Conservation (phyloP, 2,888 invertebrate genomes). For the Theretra japonica region DNA sequence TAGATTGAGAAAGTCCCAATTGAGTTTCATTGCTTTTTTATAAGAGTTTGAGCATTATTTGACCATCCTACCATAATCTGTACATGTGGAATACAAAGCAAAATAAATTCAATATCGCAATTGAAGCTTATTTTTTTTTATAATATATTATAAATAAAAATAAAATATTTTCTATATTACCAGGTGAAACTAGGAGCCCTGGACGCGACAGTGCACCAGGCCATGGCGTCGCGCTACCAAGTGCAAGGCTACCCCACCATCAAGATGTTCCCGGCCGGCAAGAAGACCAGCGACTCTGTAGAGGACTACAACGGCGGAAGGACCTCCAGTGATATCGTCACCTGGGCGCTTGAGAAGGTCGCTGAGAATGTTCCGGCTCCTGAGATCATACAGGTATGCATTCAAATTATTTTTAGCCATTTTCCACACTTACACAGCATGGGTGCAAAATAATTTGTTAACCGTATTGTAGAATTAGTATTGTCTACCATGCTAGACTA, state of each 20-base stretch:
- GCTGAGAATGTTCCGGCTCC: conserved; percentile 96
- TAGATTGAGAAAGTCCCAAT: no score
- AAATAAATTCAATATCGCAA: background rate
- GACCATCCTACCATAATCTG: no score
- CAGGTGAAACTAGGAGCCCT: conserved; percentile 95
- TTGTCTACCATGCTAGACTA: no score
- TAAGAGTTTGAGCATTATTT: no score
- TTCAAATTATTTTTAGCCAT: no score
- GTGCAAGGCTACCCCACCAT: conserved; percentile 98
- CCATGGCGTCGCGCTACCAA: conserved; percentile 92
- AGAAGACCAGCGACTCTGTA: conserved; percentile 87
- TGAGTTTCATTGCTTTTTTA: no score
- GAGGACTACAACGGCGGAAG: conserved; percentile 97
- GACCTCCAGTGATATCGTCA: conserved; percentile 94
- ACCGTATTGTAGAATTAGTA: no score
- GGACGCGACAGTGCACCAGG: conserved; percentile 96
- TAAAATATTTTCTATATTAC: conserved; percentile 27
- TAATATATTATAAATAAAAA: no score
- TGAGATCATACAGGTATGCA: conserved; percentile 89
- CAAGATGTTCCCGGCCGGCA: conserved; percentile 93
- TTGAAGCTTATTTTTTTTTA: no score
- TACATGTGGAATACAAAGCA: background rate
- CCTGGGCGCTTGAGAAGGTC: conserved; percentile 94
- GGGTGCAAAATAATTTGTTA: no score
- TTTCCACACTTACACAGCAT: no score